Conservation (phyloP, 2,113 vertebrate genomes). For the Solenodon paradoxus region DNA sequence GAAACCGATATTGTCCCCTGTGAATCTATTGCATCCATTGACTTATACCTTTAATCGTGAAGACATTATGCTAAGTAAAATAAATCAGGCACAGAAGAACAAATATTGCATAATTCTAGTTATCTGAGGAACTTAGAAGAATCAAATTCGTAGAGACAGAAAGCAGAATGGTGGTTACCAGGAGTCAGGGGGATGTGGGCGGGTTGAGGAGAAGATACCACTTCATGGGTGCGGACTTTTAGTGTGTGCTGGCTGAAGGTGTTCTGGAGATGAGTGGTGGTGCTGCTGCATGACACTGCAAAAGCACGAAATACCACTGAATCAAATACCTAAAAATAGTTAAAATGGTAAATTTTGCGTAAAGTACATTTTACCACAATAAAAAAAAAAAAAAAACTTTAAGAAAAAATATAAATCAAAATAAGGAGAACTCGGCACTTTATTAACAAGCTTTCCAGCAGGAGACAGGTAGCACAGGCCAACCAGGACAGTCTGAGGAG, state of each 20-base stretch:
- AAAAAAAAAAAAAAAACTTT: background rate
- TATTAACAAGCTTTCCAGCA: background rate
- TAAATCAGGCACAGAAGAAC: background rate
- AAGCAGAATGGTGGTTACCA: background rate
- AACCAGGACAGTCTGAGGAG: constrained; percentile 21
- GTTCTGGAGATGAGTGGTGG: background rate
- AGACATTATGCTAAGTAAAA: background rate
- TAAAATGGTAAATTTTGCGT: background rate
- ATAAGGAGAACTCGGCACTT: background rate
- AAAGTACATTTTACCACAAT: background rate
- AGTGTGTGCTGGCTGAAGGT: background rate
- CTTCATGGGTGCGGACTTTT: background rate
- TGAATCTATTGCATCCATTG: background rate
- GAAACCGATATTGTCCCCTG: background rate
- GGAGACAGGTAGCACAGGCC: constrained; percentile 26
- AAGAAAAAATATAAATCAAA: constrained; percentile 30
- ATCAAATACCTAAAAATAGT: background rate
- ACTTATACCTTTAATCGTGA: background rate
- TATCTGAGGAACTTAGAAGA: background rate
- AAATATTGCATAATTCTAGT: background rate
- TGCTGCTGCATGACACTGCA: background rate
- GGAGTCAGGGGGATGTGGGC: background rate
- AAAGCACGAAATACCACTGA: background rate
- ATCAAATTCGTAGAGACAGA: background rate
- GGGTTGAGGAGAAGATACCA: background rate